Evolutionary conservation across 2,113 vertebrate genomes (phyloP).

Genomic region (Chamaea fasciata): DNA sequence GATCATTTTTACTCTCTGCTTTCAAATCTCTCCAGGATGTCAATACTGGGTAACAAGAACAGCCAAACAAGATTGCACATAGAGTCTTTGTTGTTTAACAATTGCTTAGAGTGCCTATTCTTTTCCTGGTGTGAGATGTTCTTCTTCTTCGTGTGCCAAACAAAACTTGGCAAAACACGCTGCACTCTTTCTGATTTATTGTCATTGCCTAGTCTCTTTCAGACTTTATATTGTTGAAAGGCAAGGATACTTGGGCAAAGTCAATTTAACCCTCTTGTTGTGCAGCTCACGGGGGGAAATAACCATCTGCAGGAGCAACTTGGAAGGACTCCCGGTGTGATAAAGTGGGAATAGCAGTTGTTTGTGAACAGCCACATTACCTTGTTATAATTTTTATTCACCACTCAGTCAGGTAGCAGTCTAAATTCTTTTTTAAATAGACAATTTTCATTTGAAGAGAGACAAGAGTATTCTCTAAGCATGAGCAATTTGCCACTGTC

Average conservation of each 20-base stretch:
- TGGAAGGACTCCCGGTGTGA: not conserved
- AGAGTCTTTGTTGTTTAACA: not conserved
- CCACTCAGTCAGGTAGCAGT: not conserved
- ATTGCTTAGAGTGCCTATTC: not conserved
- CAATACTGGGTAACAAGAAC: not conserved
- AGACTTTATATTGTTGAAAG: not conserved
- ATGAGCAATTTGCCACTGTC: not conserved
- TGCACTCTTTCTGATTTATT: not conserved
- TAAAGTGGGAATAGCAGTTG: not conserved
- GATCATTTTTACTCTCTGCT: not conserved
- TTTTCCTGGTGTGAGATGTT: not conserved
- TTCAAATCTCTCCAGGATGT: not conserved
- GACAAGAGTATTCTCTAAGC: not conserved
- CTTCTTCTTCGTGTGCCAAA: not conserved
- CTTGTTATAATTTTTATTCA: not conserved
- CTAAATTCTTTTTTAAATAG: not conserved
- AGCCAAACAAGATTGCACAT: not conserved
- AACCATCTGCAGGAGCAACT: not conserved
- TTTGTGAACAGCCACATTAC: not conserved
- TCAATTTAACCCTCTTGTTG: not conserved
- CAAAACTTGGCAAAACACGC: not conserved
- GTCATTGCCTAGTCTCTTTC: not conserved
- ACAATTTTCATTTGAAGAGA: not conserved
- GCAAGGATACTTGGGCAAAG: not conserved
- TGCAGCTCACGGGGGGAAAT: not conserved